Percentiles rank a stretch among this genome's conserved stretches.
phyloP scores from a whole-genome alignment of 2,888 invertebrate genomes.

The Fragum whitleyi region DNA sequence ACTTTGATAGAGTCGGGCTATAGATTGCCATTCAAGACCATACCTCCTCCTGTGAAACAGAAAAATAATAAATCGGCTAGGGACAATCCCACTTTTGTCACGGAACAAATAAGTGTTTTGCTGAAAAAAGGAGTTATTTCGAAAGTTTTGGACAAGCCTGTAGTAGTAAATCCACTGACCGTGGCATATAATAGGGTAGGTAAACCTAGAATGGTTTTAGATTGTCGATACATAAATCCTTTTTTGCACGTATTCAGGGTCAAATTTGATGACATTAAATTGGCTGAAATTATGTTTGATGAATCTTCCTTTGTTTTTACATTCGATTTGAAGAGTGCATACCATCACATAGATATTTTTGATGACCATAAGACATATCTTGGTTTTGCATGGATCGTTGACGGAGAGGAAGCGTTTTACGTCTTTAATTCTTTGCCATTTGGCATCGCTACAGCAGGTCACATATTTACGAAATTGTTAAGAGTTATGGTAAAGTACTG shows the following conservation, averaged over 20 bases:
- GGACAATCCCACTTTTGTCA: constrained; percentile 49
- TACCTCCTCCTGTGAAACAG: constrained; percentile 14
- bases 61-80: constrained; percentile 52
- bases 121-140: constrained; percentile 34
- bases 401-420: no score
- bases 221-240: constrained; percentile 47
- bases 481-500: no score
- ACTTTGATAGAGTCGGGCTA: constrained; percentile 40
- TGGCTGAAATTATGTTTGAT: no score
- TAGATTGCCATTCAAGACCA: constrained; percentile 43
- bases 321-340: constrained; percentile 41
- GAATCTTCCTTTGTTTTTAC: no score
- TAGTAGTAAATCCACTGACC: constrained; percentile 51
- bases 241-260: no score
- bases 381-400: no score
- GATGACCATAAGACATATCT: no score
- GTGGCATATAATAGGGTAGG: no score
- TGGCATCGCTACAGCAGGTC: constrained; percentile 9
- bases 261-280: constrained; percentile 43
- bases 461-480: no score
- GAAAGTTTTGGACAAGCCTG: no score
- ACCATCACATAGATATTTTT: constrained; percentile 44
- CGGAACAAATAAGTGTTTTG: constrained; percentile 27
- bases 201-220: constrained; percentile 40
- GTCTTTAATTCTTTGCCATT: constrained; percentile 36